Conservation (phyloP, 2,797 vertebrate genomes). For the Heterohyrax brucei region DNA sequence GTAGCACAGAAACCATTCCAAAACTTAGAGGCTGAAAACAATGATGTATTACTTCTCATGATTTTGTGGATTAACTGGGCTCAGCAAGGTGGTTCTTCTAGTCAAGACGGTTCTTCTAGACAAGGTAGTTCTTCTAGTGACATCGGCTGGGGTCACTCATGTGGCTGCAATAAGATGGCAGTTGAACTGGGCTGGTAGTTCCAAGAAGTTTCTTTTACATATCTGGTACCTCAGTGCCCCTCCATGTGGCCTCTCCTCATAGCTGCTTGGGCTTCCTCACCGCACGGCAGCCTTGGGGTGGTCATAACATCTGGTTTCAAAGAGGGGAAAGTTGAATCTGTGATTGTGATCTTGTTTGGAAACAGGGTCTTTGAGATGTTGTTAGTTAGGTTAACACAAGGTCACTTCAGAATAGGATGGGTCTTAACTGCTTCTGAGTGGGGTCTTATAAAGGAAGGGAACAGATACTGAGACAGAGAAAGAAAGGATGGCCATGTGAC, state of each 20-base stretch:
- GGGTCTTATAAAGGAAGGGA: not conserved
- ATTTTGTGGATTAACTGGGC: not conserved
- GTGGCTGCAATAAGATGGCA: not conserved
- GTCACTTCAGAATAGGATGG: not conserved
- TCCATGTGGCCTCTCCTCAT: rapidly evolving
- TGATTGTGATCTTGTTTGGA: not conserved
- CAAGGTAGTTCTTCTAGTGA: not conserved
- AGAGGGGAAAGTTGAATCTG: not conserved
- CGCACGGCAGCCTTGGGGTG: not conserved
- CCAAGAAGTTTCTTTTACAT: not conserved
- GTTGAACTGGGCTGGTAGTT: not conserved
- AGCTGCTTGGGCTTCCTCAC: not conserved
- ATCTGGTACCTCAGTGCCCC: too few relatives aligned
- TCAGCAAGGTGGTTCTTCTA: not conserved
- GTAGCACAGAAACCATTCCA: not conserved
- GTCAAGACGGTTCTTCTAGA: not conserved
- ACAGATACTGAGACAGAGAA: not conserved
- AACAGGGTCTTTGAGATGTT: not conserved
- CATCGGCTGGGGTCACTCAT: not conserved
- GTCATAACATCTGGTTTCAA: not conserved
- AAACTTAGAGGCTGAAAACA: not conserved
- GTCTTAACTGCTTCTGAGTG: not conserved
- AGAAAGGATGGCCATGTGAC: not conserved
- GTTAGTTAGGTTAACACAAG: not conserved
- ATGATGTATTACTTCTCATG: not conserved